Evolutionary conservation across 2,797 vertebrate species (phyloP).

Genomic region (Atherinosoma microstoma): DNA sequence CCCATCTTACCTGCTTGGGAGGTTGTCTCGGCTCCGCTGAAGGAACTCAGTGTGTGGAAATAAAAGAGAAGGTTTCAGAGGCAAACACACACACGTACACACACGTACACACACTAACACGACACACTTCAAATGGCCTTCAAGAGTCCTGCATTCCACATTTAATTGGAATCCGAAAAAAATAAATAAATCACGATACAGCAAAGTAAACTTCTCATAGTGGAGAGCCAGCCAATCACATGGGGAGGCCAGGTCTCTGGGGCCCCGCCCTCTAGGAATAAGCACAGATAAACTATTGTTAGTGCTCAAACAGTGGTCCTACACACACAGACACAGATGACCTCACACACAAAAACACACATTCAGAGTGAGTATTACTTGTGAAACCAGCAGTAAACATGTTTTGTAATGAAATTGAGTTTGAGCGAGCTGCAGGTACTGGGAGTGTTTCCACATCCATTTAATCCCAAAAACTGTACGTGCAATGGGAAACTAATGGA

Average conservation of each 20-base stretch:
- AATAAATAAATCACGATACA: conserved; percentile 66
- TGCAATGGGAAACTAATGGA: conserved; percentile 39
- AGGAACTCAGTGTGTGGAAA: conserved; percentile 62
- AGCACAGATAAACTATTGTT: conserved; percentile 82
- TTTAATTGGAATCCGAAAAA: conserved; percentile 78
- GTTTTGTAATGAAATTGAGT: conserved; percentile 45
- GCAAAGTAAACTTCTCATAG: conserved; percentile 79
- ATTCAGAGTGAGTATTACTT: conserved; percentile 41
- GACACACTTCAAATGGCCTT: conserved; percentile 78
- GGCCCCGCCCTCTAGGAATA: conserved; percentile 69
- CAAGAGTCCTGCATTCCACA: conserved; percentile 78
- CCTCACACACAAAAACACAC: conserved; percentile 53
- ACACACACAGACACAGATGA: conserved; percentile 49
- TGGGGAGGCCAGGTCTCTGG: conserved; percentile 56
- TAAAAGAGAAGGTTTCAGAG: conserved; percentile 58
- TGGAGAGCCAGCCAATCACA: conserved; percentile 68
- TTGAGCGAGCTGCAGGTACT: conserved; percentile 28
- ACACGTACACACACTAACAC: conserved; percentile 52
- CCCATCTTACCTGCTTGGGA: conserved; percentile 61
- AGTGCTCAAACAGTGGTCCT: conserved; percentile 55
- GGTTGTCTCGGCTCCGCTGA: conserved; percentile 48
- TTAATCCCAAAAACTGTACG: conserved; percentile 36
- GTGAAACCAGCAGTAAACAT: conserved; percentile 55
- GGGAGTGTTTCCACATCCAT: conserved; percentile 45
- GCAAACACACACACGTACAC: conserved; percentile 35